Conservation (phyloP, 2,888 invertebrate genomes). For the Drosophila diplacantha region DNA sequence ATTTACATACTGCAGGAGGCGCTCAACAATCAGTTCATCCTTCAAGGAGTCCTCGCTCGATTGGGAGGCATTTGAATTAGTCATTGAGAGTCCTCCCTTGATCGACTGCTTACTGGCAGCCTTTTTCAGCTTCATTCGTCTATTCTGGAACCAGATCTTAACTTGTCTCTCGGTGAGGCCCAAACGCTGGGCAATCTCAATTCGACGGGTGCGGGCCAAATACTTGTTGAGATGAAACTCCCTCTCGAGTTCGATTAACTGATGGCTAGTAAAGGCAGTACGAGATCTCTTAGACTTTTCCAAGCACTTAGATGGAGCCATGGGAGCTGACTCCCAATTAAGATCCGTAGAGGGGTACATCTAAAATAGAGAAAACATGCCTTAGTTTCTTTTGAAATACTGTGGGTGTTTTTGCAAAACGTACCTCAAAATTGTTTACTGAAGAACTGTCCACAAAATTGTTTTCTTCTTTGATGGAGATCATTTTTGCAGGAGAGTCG, state of each 20-base stretch:
- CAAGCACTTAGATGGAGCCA: slow-evolving; percentile 3
- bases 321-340: slow-evolving; percentile 9
- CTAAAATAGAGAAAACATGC: neutral
- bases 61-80: neutral
- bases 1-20: slow-evolving; percentile 50
- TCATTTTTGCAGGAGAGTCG: slow-evolving; percentile 6
- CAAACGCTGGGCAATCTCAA: slow-evolving; percentile 96
- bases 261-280: slow-evolving; percentile 32
- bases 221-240: slow-evolving; percentile 37
- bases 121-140: slow-evolving; percentile 87
- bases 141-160: slow-evolving; percentile 91
- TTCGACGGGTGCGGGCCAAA: slow-evolving; percentile 89
- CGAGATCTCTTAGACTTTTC: slow-evolving; percentile 32
- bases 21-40: slow-evolving; percentile 61
- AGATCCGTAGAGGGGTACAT: neutral
- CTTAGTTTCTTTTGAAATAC: neutral
- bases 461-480: slow-evolving; percentile 26
- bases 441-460: slow-evolving; percentile 16
- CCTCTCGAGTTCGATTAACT: slow-evolving; percentile 34
- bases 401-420: neutral
- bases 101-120: slow-evolving; percentile 24
- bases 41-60: slow-evolving; percentile 22
- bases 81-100: neutral
- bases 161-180: slow-evolving; percentile 92
- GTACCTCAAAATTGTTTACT: slow-evolving; percentile 15